Percentiles rank a stretch among this genome's conserved stretches.
phyloP scores from a whole-genome alignment of 2,113 vertebrate species.

The Odocoileus virginianus region DNA sequence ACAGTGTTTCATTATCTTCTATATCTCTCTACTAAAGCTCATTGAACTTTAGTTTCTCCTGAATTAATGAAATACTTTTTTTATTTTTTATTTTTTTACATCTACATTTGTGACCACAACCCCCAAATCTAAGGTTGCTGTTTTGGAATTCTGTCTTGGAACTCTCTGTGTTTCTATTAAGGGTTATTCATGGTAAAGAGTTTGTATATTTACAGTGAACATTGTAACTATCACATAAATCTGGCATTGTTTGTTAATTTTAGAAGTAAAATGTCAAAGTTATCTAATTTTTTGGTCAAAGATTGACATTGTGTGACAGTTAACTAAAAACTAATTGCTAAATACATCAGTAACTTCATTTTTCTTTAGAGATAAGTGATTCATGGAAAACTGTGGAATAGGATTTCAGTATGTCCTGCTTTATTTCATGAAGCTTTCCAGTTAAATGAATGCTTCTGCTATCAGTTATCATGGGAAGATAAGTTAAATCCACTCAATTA shows the following conservation, averaged over 20 bases:
- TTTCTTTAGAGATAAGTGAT: constrained; percentile 48
- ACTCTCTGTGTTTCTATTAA: background rate
- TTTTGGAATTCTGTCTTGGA: background rate
- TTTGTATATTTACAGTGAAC: background rate
- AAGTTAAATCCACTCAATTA: constrained; percentile 44
- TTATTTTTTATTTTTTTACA: background rate
- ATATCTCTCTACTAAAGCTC: background rate
- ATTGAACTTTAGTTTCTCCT: background rate
- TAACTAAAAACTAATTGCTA: constrained; percentile 40
- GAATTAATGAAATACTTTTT: background rate
- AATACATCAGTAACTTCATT: constrained; percentile 24
- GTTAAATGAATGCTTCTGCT: constrained; percentile 6
- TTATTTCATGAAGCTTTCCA: constrained; percentile 32
- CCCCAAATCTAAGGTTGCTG: background rate
- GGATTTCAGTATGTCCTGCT: background rate
- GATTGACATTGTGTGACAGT: constrained; percentile 9
- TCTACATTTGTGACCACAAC: background rate
- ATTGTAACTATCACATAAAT: constrained; percentile 18
- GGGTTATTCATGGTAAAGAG: background rate
- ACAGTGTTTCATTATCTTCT: background rate
- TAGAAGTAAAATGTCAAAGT: background rate
- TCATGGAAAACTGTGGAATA: background rate
- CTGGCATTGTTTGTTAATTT: background rate
- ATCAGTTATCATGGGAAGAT: background rate
- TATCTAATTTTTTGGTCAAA: constrained; percentile 5